Percentiles rank a stretch among this genome's conserved stretches.
These are phyloP conservation scores for rat (Rattus norvegicus) DNA, from an alignment of 2,113 vertebrate genomes.

Conservation along the genomic window GRCr8 NC_086019.1:99639501-99640000, in stretches of 20 bases:
- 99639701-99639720: constrained; percentile 88
- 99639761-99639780: constrained; percentile 87
- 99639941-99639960: constrained; percentile 82
- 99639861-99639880: constrained; percentile 70
- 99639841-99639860: constrained; percentile 86
- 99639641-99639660: constrained; percentile 93
- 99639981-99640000: constrained; percentile 81
- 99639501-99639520: constrained; percentile 93
- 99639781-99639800: constrained; percentile 86
- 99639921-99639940: constrained; percentile 75
- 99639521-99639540: constrained; percentile 90
- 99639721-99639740: constrained; percentile 90
- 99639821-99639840: constrained; percentile 78
- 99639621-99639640: constrained; percentile 92
- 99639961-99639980: constrained; percentile 79
- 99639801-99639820: constrained; percentile 80
- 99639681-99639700: constrained; percentile 93
- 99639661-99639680: constrained; percentile 93
- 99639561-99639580: constrained; percentile 89
- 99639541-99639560: constrained; percentile 85
- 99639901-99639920: constrained; percentile 38
- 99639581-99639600: constrained; percentile 92
- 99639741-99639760: constrained; percentile 89
- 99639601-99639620: constrained; percentile 91
- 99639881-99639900: constrained; percentile 65